Percentiles rank a stretch among this genome's conserved stretches.
Conservation (phyloP, 2,888 invertebrate genomes). For the Catocala nupta region DNA sequence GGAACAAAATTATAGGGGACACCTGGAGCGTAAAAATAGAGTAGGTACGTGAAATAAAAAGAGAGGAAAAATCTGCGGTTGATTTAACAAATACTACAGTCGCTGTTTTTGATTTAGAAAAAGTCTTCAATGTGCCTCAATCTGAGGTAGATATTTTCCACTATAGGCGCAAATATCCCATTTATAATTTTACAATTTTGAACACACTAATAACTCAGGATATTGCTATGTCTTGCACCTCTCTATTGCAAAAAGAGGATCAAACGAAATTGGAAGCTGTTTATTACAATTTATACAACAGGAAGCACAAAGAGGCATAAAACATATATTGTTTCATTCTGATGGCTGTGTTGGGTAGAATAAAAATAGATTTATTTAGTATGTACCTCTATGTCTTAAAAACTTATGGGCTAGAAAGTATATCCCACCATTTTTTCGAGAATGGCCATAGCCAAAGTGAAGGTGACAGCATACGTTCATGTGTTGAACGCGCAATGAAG, state of each 20-base stretch:
- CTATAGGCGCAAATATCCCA: no score
- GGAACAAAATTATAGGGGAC: no score
- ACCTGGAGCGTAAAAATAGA: constrained; percentile 44
- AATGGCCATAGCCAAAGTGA: no score
- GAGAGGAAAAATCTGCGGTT: constrained; percentile 34
- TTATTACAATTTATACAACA: no score
- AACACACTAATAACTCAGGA: constrained; percentile 12
- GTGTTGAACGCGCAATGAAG: not conserved
- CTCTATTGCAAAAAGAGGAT: constrained; percentile 35
- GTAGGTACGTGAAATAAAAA: constrained; percentile 47
- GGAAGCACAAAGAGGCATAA: constrained; percentile 15
- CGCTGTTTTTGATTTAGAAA: constrained; percentile 27
- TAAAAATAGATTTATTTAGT: not conserved
- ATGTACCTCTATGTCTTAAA: not conserved
- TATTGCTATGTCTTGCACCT: constrained; percentile 44
- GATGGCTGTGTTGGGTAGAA: constrained; percentile 28
- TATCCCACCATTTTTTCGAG: no score
- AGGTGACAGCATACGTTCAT: not conserved
- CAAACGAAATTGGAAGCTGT: no score
- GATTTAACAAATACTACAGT: constrained; percentile 25
- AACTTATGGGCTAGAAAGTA: not conserved
- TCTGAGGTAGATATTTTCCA: constrained; percentile 25
- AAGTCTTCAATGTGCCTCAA: constrained; percentile 27
- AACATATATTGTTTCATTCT: constrained; percentile 18
- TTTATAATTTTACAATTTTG: constrained; percentile 20